Evolutionary conservation across 2,797 vertebrate genomes (phyloP), one percentile per base, ranked within the genome.

Genomic region (Trichosurus vulpecula): DNA sequence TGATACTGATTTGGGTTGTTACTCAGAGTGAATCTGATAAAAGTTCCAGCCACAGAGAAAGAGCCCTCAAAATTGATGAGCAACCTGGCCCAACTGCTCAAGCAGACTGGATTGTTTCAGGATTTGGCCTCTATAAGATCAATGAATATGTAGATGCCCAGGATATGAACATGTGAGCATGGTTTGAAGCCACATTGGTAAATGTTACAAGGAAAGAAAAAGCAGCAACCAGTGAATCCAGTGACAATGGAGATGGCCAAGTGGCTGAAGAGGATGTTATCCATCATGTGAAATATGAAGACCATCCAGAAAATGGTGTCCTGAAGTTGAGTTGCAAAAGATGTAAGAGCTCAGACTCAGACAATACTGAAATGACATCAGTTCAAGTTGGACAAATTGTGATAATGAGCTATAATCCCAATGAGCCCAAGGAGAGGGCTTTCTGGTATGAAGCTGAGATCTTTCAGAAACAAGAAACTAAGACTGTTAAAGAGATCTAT

Each of bases 1-100:
- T 99, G 99, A 99, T 98, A 99, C 99, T 0, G 99, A 99, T 97
- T 99, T 99, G 0, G 99, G 99, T 98, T 99, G 99, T 12, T 99
- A 99, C 94, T 99, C 99, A 8, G 99, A 99, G 99, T 0, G 99
- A 99, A 97, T 99, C 99, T 0, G 99, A 99, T 98, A 99, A 99
- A 97, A 99, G 98, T 97, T 99, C 99, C 0, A 99, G 99, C 93
- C 99, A 99, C 0, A 99, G 99, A 0, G 99, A n/a, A n/a, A n/a
- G n/a, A n/a, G 98, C 99, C 61, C 96, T 97, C 19, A 99, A 99
- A 66, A 93, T 98, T 0, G 99, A 99, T 0, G 98, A 98, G 0
- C 99, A 99, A 92, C 99, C 99, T 0, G 95, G 98, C 74, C 98
- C 99, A 0, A 97, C 98, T 0, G 98, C 98, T 0, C 95, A 98